Percentiles rank a stretch among this genome's conserved stretches.
phyloP scores from a whole-genome alignment of 2,113 vertebrate genomes.

The Pseudorasbora parva region DNA sequence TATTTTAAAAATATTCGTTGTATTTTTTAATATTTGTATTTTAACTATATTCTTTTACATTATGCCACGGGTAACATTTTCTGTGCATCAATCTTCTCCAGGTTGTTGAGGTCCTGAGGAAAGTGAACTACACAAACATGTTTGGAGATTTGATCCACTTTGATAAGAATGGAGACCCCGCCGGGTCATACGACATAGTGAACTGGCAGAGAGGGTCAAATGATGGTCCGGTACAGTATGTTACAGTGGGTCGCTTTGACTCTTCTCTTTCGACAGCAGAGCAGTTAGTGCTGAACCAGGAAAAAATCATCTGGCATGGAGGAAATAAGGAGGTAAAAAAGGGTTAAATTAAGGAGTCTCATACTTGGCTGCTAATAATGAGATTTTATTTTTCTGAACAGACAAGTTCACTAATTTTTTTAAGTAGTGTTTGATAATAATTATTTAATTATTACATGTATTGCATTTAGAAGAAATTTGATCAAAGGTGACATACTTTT shows the following conservation, averaged over 20 bases:
- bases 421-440: neutral
- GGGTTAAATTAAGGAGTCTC: neutral
- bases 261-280: conserved; percentile 51
- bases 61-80: neutral
- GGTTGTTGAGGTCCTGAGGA: conserved; percentile 64
- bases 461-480: neutral
- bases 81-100: conserved; percentile 31
- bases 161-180: conserved; percentile 65
- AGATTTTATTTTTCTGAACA: neutral
- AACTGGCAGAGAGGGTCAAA: conserved; percentile 65
- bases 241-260: conserved; percentile 65
- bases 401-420: neutral
- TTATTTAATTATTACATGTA: neutral
- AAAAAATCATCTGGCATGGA: conserved; percentile 62
- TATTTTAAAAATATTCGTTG: neutral
- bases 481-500: neutral
- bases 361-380: neutral
- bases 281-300: conserved; percentile 60
- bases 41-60: neutral
- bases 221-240: conserved; percentile 52
- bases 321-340: conserved; percentile 60
- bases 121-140: conserved; percentile 63
- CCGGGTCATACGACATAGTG: conserved; percentile 65
- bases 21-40: neutral
- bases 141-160: conserved; percentile 63